Base-by-base conservation (phyloP, 2,113 vertebrate species). In the Spermophilus dauricus region DNA sequence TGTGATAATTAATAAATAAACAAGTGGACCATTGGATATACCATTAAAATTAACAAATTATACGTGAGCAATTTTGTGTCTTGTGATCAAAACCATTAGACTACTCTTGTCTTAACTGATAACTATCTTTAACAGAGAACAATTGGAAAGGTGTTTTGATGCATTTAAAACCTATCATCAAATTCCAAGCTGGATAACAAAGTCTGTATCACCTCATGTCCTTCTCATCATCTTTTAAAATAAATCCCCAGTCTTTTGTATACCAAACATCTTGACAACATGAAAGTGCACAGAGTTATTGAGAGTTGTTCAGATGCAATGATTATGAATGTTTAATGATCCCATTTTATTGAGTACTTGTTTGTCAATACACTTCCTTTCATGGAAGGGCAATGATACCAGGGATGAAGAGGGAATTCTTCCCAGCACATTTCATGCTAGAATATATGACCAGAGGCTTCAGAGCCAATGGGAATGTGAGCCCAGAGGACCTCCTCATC, bases 221-320 rank as follows among this genome's bases (percentile, higher is more conserved):
- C n/a, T 83, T 39, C 89, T 76, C 8, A 69, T 88, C 51, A 77
- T 75, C 3, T 87, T 93, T 76, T 65, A 94, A 95, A 82, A 86
- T 53, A 89, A 93, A 94, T 45, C 8, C 5, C 85, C 8, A 77
- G 4, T 89, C 48, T 85, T 42, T 83, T 65, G 53, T 58, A 14
- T 17, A 72, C 17, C 84, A 95, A 86, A 80, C 16, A 67, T 61
- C 22, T 89, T 86, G 18, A 92, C 67, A 94, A 72, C 5, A 84
- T 51, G 61, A 81, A 95, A 87, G 8, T 8, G 81, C 37, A 13
- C 0, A 77, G 14, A 91, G 65, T 69, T 76, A n/a, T 51, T 58
- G 28, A 28, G 24, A 89, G 45, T 91, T 89, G 10, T 84, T 96
- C 22, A 81, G 12, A 76, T 58, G 11, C 76, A 28, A 70, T 72